Conservation (phyloP, 2,797 vertebrate species). For the Phrynocephalus forsythii region DNA sequence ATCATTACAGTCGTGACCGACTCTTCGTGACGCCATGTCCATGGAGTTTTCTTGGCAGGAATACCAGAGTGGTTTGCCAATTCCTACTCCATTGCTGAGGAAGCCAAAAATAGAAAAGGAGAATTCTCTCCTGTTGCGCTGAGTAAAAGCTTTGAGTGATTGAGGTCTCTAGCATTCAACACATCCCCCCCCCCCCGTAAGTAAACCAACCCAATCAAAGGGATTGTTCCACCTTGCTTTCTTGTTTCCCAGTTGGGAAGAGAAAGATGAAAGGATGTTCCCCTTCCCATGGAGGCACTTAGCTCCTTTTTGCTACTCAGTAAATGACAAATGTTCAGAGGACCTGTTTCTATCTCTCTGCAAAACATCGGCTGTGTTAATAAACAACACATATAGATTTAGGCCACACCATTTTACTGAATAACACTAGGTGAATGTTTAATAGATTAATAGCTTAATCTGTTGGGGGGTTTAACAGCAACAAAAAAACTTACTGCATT, state of each 20-base stretch:
- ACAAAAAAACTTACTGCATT: not conserved
- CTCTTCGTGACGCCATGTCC: no score
- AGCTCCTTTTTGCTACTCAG: not conserved
- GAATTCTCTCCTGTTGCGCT: not conserved
- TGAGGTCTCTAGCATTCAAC: not conserved
- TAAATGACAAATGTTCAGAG: not conserved
- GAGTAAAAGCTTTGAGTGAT: not conserved
- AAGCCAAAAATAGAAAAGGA: not conserved
- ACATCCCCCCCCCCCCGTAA: not conserved
- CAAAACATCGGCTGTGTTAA: not conserved
- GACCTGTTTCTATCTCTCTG: not conserved
- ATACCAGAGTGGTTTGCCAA: no score
- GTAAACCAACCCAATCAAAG: slow-evolving; percentile 15
- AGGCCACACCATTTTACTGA: not conserved
- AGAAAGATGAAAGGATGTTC: slow-evolving; percentile 11
- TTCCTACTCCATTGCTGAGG: no score
- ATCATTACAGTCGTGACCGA: no score
- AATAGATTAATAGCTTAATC: not conserved
- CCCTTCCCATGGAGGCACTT: not conserved
- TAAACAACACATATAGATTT: not conserved
- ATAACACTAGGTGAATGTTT: not conserved
- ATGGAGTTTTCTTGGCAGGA: no score
- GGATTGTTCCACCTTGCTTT: not conserved
- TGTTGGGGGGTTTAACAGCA: no score
- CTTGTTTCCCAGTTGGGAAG: not conserved